Base-by-base conservation (phyloP, 2,797 vertebrate genomes). In the Dryobates pubescens region DNA sequence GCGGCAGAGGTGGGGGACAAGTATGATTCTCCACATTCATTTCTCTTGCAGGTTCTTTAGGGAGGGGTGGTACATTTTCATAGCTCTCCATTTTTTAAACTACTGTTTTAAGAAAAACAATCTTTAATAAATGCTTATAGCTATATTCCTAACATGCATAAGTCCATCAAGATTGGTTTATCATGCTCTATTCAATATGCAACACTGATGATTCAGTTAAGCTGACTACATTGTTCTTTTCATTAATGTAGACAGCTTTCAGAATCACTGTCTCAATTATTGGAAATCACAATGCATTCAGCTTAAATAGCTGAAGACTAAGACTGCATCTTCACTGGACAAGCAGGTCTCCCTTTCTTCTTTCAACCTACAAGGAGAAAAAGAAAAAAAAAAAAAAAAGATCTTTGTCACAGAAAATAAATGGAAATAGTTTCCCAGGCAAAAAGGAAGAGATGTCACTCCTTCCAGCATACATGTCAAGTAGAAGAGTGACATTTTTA, bases 241-340 rank as follows among this genome's bases (percentile, higher is more conserved):
- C 99, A 99, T 99, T 99, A 99, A 99, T 99, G 99, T 98, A 99
- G 99, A 99, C 99, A 99, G 99, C 99, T 99, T 99, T 99, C 98
- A 99, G 98, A 99, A 99, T 98, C 98, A 99, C 99, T 99, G 99
- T 99, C 99, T 99, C 99, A 99, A 99, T 99, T 99, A 99, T 99
- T 99, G 99, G 99, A 99, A 99, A 99, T 99, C 99, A 99, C 99
- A 99, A 99, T 99, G 99, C 99, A 99, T 99, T 99, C 99, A 99
- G 99, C 99, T 99, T 99, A 99, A 98, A 97, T 96, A 97, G 97
- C 97, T 97, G 97, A 97, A 94, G 97, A 98, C 97, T 98, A 98
- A 97, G 97, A 98, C 96, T 97, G 98, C 98, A 98, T 99, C 98
- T 98, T 98, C 98, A 96, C 77, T 96, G 96, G 97, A 79, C 81